Conservation (phyloP, 2,113 vertebrate genomes). For the Melanerpes aurifrons region DNA sequence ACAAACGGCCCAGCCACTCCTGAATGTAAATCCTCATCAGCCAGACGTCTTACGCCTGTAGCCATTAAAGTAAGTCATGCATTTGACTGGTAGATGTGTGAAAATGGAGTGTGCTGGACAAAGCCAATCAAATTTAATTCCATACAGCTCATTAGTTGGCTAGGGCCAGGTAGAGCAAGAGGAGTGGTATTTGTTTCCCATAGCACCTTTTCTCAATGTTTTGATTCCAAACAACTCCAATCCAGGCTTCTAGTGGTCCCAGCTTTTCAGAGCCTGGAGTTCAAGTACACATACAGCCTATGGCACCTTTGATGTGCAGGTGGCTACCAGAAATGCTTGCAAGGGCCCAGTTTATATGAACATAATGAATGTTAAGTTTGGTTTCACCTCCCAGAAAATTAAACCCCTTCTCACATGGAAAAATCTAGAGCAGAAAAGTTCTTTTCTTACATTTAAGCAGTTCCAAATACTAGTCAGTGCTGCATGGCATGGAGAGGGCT, state of each 20-base stretch:
- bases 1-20: neutral
- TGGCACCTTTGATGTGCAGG: rapidly evolving
- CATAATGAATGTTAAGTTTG: neutral
- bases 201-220: neutral
- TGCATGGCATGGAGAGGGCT: rapidly evolving
- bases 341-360: neutral
- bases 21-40: neutral
- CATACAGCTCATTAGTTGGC: neutral
- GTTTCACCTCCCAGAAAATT: neutral
- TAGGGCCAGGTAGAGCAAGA: neutral
- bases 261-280: neutral
- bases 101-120: rapidly evolving
- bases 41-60: constrained; percentile 81
- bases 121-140: neutral
- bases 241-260: neutral
- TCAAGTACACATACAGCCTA: rapidly evolving
- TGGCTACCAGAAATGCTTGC: neutral
- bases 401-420: neutral
- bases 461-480: neutral
- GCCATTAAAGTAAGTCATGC: constrained; percentile 89
- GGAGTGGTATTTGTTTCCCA: neutral
- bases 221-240: neutral
- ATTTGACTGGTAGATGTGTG: neutral
- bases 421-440: neutral
- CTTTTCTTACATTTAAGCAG: neutral